Conservation (phyloP, 2,888 invertebrate genomes). For the Drosophila atroscutellata region DNA sequence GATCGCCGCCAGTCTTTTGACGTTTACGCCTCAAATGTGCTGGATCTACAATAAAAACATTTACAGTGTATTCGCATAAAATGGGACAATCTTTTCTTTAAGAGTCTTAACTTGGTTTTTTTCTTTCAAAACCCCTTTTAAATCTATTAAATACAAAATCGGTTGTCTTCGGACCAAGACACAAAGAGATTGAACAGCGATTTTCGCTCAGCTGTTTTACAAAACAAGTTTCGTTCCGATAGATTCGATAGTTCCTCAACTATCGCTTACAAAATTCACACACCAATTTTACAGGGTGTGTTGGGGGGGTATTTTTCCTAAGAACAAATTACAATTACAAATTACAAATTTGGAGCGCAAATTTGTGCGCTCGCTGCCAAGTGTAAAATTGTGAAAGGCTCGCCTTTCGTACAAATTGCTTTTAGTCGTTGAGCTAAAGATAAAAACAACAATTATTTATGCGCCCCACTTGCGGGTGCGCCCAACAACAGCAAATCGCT, state of each 20-base stretch:
- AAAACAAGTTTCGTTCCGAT: conserved; percentile 37
- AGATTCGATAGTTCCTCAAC: conserved; percentile 28
- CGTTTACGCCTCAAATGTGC: conserved; percentile 86
- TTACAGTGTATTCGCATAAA: conserved; percentile 18
- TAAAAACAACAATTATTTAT: conserved; percentile 18
- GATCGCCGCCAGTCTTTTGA: conserved; percentile 84
- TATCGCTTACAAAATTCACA: conserved; percentile 37
- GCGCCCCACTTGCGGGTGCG: conserved; percentile 9
- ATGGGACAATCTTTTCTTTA: conserved; percentile 39
- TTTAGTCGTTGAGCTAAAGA: conserved; percentile 31
- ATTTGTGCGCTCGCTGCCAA: conserved; percentile 31
- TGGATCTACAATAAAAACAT: conserved; percentile 86
- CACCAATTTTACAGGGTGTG: conserved; percentile 17
- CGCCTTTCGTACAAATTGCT: conserved; percentile 27
- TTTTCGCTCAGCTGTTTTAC: conserved; percentile 23
- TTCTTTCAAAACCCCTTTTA: conserved; percentile 26
- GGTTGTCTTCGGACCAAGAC: conserved; percentile 16
- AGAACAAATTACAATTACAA: conserved; percentile 56
- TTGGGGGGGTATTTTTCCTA: conserved; percentile 18
- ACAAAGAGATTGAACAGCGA: conserved; percentile 29
- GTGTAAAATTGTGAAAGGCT: conserved; percentile 32
- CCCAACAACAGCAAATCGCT: conserved; percentile 20
- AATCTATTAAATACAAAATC: conserved; percentile 64
- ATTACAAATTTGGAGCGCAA: conserved; percentile 21
- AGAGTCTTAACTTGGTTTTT: conserved; percentile 34